Evolutionary conservation across 2,797 vertebrate genomes (phyloP), one percentile per base, ranked within the genome.

Genomic region (Gephyroberyx darwinii): DNA sequence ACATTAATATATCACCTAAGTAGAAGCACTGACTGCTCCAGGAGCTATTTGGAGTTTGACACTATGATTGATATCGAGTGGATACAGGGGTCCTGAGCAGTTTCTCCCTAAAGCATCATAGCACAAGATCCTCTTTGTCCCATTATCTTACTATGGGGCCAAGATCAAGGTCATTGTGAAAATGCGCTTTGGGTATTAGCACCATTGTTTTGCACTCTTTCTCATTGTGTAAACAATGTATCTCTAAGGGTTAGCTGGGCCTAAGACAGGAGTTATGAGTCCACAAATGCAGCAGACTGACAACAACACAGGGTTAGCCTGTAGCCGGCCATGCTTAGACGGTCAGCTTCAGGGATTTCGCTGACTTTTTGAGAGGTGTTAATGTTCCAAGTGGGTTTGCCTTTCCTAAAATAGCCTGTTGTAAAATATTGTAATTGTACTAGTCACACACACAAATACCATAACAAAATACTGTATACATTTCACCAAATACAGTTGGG

Each of bases 71-170:
- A 43, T 43, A 43, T 43, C 17, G 5, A 48, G n/a, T 48, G 16
- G 45, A 48, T 48, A n/a, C 8, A n/a, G n/a, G 16, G 14, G 14
- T 53, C 19, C 22, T 39, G 3, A 10, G 5, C 53, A 8, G 22
- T 51, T 17, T 68, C 62, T 71, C 12, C 16, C 20, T 51, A 9
- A 14, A 48, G 31, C 6, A 35, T 48, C n/a, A n/a, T 48, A n/a
- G 66, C 3, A 45, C 26, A 37, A 31, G 7, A 61, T 43, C 58
- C 20, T 26, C 37, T 77, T 72, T 71, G 45, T 52, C 12, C 5
- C 3, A 30, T 41, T 56, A 31, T 54, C 8, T 7, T 51, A 14
- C 8, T 5, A 17, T 53, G 54, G 48, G 51, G n/a, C 16, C 6
- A 19, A 56, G 45, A 12, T 43, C n/a, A n/a, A n/a, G 8, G 26